These are phyloP conservation scores for Leptoclinus maculatus DNA, from an alignment of 2,797 vertebrate genomes.

Conservation along the genomic window DNA sequence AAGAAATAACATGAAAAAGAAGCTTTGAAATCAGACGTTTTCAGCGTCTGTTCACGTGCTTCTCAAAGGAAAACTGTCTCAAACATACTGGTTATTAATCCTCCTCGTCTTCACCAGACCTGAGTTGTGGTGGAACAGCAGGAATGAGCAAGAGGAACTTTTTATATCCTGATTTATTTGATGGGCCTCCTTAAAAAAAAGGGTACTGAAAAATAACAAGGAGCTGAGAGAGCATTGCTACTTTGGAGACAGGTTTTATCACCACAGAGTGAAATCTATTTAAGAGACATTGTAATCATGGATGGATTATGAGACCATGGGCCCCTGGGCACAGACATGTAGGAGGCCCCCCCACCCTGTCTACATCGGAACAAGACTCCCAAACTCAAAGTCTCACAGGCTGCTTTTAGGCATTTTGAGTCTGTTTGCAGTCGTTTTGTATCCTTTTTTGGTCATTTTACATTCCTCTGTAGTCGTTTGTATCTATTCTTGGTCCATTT, in stretches of 20 bases:
- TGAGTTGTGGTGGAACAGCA: background rate
- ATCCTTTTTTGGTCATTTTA: too few relatives aligned
- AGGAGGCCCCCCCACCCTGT: too few relatives aligned
- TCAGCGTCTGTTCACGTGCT: background rate
- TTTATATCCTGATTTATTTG: background rate
- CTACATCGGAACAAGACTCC: too few relatives aligned
- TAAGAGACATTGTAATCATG: background rate
- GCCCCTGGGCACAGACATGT: background rate
- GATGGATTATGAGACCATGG: background rate
- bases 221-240: background rate
- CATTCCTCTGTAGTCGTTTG: too few relatives aligned
- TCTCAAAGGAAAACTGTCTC: background rate
- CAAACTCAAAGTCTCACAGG: too few relatives aligned
- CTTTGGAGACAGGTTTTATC: background rate
- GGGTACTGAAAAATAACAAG: background rate
- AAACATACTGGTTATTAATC: constrained; percentile 15
- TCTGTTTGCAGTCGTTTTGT: too few relatives aligned
- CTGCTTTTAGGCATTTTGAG: too few relatives aligned
- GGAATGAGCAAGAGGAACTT: background rate
- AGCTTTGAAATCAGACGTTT: background rate
- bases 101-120: background rate
- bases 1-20: background rate
- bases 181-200: background rate
- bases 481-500: too few relatives aligned
- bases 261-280: background rate